Evolutionary conservation across 2,888 invertebrate genomes (phyloP).

Genomic region (Poecilobothrus nobilitatus): DNA sequence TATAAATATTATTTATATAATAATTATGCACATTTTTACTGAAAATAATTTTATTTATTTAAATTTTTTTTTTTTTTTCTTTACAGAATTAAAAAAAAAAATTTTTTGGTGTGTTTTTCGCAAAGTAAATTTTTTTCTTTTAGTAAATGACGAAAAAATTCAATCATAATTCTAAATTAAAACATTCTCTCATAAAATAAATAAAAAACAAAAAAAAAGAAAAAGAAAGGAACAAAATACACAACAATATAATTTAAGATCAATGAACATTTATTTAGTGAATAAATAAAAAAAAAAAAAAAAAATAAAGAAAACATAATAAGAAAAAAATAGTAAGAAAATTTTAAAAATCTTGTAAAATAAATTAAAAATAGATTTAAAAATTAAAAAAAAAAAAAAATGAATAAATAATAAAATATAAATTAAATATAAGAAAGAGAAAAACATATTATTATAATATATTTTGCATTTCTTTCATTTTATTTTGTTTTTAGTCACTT

Average conservation of each 20-base stretch:
- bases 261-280: not conserved
- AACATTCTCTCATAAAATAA: not conserved
- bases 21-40: too few species aligned
- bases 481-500: not conserved
- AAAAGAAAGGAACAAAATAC: too few species aligned
- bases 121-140: not conserved
- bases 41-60: not conserved
- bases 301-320: too few species aligned
- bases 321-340: too few species aligned
- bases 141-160: not conserved
- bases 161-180: not conserved
- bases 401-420: not conserved
- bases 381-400: not conserved
- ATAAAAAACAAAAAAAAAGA: not conserved
- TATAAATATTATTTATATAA: too few species aligned
- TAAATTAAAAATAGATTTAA: not conserved
- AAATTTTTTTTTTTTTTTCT: not conserved
- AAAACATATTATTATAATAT: too few species aligned
- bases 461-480: not conserved
- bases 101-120: too few species aligned
- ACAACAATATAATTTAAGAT: constrained; percentile 7
- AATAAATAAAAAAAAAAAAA: not conserved
- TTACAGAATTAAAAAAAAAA: not conserved
- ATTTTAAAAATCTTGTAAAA: not conserved
- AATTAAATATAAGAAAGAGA: not conserved